phyloP scores from a whole-genome alignment of 2,113 vertebrate genomes.

The Himantopus leucocephalus region DNA sequence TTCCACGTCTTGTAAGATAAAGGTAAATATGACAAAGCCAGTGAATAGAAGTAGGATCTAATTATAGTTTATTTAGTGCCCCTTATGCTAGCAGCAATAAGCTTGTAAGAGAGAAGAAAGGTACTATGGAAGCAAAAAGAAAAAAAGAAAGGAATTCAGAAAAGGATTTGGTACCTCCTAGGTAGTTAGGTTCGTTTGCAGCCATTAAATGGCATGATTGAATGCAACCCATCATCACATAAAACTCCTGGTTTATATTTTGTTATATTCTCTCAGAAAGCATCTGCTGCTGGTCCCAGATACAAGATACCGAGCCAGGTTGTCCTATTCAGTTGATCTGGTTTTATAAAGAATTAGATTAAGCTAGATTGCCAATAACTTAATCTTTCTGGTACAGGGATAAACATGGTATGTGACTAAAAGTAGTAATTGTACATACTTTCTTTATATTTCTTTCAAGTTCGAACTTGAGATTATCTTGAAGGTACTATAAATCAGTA shows the following conservation, averaged over 20 bases:
- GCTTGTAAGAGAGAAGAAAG: neutral
- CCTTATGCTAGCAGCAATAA: neutral
- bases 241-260: neutral
- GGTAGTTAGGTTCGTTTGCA: neutral
- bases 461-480: neutral
- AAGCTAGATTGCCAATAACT: neutral
- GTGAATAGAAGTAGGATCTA: neutral
- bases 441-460: neutral
- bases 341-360: neutral
- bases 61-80: neutral
- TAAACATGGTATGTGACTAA: neutral
- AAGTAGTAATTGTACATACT: neutral
- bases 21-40: neutral
- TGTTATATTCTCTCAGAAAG: neutral
- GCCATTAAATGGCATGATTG: neutral
- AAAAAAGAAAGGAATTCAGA: neutral
- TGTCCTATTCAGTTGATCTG: neutral
- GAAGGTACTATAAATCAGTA: neutral
- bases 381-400: neutral
- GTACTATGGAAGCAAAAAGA: neutral
- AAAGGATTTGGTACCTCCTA: neutral
- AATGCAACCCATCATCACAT: rapidly evolving
- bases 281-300: neutral
- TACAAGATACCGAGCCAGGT: neutral
- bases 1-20: neutral